Evolutionary conservation across 2,797 vertebrate species (phyloP), one percentile per base, ranked within the genome.

Genomic region (Tapirus indicus): DNA sequence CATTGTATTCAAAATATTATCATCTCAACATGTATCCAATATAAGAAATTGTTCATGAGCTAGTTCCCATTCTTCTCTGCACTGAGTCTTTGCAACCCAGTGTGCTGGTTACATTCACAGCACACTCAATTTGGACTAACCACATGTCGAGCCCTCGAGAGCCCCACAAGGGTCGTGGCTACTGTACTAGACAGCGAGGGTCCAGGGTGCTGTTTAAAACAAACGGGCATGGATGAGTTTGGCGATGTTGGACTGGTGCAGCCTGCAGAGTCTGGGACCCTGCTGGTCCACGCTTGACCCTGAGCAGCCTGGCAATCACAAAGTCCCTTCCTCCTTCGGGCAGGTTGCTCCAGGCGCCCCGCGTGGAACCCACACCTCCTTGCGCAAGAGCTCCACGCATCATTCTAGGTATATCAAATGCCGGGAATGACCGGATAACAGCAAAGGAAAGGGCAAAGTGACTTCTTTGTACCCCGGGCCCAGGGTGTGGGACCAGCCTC

Each of bases 301-400:
- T 10, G 29, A 56, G 20, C 21, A 6, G 5, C 47, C 20, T 49
- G 18, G 18, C 5, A 1, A 2, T 38, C 21, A 4, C 25, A 41
- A 27, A 62, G 2, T 2, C 27, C 27, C 66, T 79, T 8, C 47
- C 54, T 52, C 17, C n/a, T 7, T 11, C 0, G 52, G 54, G 17
- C 7, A 3, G 29, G 44, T 52, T 11, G 69, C 23, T 52, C 49
- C 1, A 0, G 5, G 44, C 3, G 0, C 6, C 35, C 20, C 2
- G 0, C 17, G 2, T 0, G 8, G 58, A 56, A 21, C 29, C 52
- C 47, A 5, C 29, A 5, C 1, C 1, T 6, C 27, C 56, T 4
- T 75, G 32, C 38, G 27, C 35, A 10, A 17, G 58, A 27, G 35
- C 32, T 10, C 68, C 23, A 6, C 2, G 0, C 38, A 2, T 23